Evolutionary conservation across 2,888 invertebrate genomes (phyloP).

Genomic region (Andrena hattorfiana): DNA sequence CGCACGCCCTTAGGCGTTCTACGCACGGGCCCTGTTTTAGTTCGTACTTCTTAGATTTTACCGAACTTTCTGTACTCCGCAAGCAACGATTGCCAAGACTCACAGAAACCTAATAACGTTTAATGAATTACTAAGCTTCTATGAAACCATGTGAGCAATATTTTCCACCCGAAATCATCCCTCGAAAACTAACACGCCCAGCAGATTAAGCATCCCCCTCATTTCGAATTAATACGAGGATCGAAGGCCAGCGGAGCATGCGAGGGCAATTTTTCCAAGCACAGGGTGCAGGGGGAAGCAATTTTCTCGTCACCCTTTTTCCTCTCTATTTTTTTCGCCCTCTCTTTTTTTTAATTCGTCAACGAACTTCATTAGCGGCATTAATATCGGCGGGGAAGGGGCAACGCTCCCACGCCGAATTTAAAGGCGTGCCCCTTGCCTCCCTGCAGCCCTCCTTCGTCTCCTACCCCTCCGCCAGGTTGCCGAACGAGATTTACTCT

Average conservation of each 20-base stretch:
- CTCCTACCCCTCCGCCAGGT: conserved; percentile 20
- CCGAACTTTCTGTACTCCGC: too few relatives aligned
- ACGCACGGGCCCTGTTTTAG: too few relatives aligned
- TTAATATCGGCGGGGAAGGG: conserved; percentile 54
- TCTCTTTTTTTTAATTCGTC: conserved; percentile 38
- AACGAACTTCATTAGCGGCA: conserved; percentile 50
- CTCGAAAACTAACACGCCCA: too few relatives aligned
- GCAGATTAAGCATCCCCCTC: not conserved
- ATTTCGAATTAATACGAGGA: not conserved
- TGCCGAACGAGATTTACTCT: conserved; percentile 77
- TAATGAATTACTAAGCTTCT: too few relatives aligned
- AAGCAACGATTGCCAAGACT: too few relatives aligned
- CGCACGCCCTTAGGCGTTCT: too few relatives aligned
- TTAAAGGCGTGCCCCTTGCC: conserved; percentile 38
- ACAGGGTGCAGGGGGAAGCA: conserved; percentile 17
- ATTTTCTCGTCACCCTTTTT: not conserved
- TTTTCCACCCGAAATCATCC: too few relatives aligned
- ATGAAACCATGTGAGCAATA: too few relatives aligned
- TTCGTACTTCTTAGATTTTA: too few relatives aligned
- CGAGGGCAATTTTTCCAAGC: not conserved
- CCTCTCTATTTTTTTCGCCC: not conserved
- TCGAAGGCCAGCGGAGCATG: not conserved
- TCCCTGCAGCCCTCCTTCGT: too few relatives aligned
- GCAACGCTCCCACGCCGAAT: conserved; percentile 43
- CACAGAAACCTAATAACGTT: too few relatives aligned